Percentiles rank a stretch among this genome's conserved stretches.
Evolutionary conservation across 1,140 invertebrate genomes (phyloP).

Genomic region (Cotesia vestalis): DNA sequence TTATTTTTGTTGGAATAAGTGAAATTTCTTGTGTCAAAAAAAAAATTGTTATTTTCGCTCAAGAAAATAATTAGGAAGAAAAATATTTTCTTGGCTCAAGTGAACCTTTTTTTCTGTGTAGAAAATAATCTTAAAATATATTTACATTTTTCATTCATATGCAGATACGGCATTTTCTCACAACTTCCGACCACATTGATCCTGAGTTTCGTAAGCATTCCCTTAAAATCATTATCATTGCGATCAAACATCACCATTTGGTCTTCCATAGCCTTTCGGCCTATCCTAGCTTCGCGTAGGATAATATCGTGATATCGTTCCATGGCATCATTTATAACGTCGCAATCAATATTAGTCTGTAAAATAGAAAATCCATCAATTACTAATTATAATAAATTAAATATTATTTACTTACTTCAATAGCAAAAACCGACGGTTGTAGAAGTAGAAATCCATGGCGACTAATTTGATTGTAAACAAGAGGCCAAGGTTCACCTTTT

Average conservation of each 20-base stretch:
- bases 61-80: not conserved
- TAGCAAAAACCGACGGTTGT: conserved; percentile 43
- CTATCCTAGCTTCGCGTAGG: conserved; percentile 51
- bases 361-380: conserved; percentile 42
- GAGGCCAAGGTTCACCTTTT: conserved; percentile 63
- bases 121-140: conserved; percentile 40
- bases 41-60: too few species aligned
- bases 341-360: conserved; percentile 58
- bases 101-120: not conserved
- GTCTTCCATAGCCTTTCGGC: conserved; percentile 44
- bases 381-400: not conserved
- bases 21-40: too few species aligned
- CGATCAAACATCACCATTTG: conserved; percentile 42
- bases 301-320: conserved; percentile 67
- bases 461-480: conserved; percentile 33
- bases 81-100: conserved; percentile 34
- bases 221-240: conserved; percentile 52
- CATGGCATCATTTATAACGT: conserved; percentile 68
- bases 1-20: too few species aligned
- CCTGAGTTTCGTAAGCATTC: conserved; percentile 60
- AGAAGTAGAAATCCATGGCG: conserved; percentile 43
- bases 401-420: conserved; percentile 44
- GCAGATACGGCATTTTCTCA: conserved; percentile 67
- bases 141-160: conserved; percentile 80
- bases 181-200: conserved; percentile 69